Percentiles rank a stretch among this genome's conserved stretches.
phyloP scores from a whole-genome alignment of 1,140 invertebrate genomes.

The Apis dorsata region DNA sequence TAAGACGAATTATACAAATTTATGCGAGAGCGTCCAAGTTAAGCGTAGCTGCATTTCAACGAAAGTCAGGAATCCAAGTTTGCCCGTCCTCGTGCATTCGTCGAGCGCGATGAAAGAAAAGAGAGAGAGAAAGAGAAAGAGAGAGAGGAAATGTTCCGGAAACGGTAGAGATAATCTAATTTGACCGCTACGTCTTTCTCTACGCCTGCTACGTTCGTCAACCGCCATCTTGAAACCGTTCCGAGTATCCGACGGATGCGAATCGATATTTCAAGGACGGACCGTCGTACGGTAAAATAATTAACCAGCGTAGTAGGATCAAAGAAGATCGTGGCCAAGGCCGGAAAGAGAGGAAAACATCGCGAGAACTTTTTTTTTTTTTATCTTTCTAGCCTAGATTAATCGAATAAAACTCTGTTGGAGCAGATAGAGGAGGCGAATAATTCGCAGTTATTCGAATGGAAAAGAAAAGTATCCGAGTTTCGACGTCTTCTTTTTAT shows the following conservation, averaged over 20 bases:
- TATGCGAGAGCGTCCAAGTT: slow-evolving; percentile 5
- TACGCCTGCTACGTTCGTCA: slow-evolving; percentile 45
- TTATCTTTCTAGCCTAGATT: not conserved
- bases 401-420: slow-evolving; percentile 18
- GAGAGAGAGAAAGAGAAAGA: not conserved
- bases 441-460: slow-evolving; percentile 12
- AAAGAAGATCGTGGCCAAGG: not conserved
- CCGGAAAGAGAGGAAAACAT: not conserved
- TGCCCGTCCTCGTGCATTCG: not conserved
- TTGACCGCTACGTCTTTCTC: slow-evolving; percentile 51
- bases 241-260: slow-evolving; percentile 38
- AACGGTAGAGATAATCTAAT: slow-evolving; percentile 48
- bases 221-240: slow-evolving; percentile 66
- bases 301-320: slow-evolving; percentile 24
- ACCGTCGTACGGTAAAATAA: slow-evolving; percentile 35
- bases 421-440: too few relatives aligned
- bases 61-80: slow-evolving; percentile 16
- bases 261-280: slow-evolving; percentile 64
- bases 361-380: not conserved
- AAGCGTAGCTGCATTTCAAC: not conserved
- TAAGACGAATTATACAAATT: slow-evolving; percentile 44
- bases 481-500: not conserved
- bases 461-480: not conserved
- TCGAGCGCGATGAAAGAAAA: not conserved
- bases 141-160: slow-evolving; percentile 4